Evolutionary conservation across 2,888 invertebrate species (phyloP).

Genomic region (Physocephala rufipes): DNA sequence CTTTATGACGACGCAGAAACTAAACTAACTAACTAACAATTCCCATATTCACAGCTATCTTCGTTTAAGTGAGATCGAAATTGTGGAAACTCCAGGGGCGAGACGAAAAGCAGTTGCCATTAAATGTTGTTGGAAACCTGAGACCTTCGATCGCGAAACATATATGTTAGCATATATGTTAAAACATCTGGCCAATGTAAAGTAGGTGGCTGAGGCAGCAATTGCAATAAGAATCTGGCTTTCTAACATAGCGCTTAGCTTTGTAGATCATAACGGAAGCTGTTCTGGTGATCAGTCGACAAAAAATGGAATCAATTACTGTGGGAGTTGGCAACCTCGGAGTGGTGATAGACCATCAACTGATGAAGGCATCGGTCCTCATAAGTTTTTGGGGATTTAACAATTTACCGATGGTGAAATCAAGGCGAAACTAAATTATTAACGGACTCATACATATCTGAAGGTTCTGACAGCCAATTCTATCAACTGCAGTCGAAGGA

Average conservation of each 20-base stretch:
- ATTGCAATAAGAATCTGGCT: conserved; percentile 1
- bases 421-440: too few species aligned
- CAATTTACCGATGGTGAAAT: not conserved
- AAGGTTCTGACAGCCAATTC: too few species aligned
- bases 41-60: not conserved
- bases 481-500: too few species aligned
- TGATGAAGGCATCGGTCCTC: not conserved
- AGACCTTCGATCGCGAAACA: not conserved
- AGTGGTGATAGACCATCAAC: not conserved
- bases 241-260: not conserved
- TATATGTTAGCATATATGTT: not conserved
- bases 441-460: too few species aligned
- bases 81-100: not conserved
- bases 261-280: not conserved
- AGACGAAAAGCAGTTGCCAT: not conserved
- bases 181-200: not conserved
- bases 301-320: not conserved
- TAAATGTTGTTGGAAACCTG: not conserved
- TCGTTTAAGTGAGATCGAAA: not conserved
- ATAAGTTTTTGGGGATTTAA: not conserved
- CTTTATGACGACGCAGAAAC: not conserved
- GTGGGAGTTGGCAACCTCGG: conserved; percentile 3
- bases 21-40: too few species aligned
- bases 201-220: not conserved
- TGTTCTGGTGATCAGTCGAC: not conserved